phyloP scores from a whole-genome alignment of 2,888 invertebrate species.

The Nomada fabriciana region DNA sequence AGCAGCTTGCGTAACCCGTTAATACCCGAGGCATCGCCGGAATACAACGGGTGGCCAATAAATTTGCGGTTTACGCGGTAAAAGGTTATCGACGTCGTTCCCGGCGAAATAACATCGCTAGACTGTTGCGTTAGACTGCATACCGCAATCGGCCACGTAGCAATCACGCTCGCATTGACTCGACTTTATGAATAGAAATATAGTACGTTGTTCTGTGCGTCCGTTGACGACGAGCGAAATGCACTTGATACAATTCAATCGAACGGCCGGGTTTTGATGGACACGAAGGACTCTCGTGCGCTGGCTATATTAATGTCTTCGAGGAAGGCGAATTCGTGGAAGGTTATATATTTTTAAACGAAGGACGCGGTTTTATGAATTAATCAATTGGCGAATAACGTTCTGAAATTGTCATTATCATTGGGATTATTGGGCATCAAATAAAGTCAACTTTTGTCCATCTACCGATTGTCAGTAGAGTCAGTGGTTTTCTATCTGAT shows the following conservation, averaged over 20 bases:
- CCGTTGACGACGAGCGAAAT: too few species aligned
- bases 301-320: not conserved
- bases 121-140: slow-evolving; percentile 46
- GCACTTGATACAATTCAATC: not conserved
- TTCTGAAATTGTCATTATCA: not conserved
- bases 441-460: too few species aligned
- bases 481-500: too few species aligned
- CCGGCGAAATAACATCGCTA: slow-evolving; percentile 44
- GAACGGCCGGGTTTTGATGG: not conserved
- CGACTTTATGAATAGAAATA: slow-evolving; percentile 11
- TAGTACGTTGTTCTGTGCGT: not conserved
- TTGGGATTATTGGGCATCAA: too few species aligned
- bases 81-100: slow-evolving; percentile 68
- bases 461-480: too few species aligned
- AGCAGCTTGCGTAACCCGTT: slow-evolving; percentile 39
- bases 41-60: slow-evolving; percentile 60
- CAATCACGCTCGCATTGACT: slow-evolving; percentile 36
- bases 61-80: slow-evolving; percentile 63
- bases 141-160: slow-evolving; percentile 4
- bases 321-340: not conserved
- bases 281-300: not conserved
- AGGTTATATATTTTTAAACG: not conserved
- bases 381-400: not conserved
- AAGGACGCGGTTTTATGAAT: not conserved
- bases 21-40: slow-evolving; percentile 5